Evolutionary conservation across 2,888 invertebrate genomes (phyloP), one percentile per base, ranked within the genome.

Genomic region (Parasteatoda lunata): DNA sequence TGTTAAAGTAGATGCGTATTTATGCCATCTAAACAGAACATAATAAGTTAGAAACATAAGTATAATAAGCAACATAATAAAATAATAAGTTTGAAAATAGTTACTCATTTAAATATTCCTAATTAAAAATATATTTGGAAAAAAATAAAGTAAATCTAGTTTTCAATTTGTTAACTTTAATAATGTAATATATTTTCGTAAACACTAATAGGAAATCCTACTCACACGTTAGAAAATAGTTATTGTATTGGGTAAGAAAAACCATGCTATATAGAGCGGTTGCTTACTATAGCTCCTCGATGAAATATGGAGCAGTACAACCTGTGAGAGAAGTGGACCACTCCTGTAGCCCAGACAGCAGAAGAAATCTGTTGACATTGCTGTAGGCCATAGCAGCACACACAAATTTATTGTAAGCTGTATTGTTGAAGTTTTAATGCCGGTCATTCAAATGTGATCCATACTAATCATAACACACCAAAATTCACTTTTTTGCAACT

Each of bases 331-430:
- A 84, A 84, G 83, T 84, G 77, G 77, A 84, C 83, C 83, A 77
- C 83, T 83, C 83, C 83, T 72, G 80, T 66, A 68, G 77, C 83
- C 83, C 83, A 84, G 83, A 84, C 83, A 76, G 72, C 80, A 66
- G 77, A 65, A 72, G 83, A 72, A 65, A 84, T 77, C 72, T 77
- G 83, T 66, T 76, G 82, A 76, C 82, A 80, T 72, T 80, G 80
- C 80, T 80, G 72, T 72, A 73, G 81, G 81, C 81, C 81, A 81
- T 81, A 72, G 81, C 81, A 73, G 81, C 81, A 48, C 64, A 15
- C 59, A 64, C 64, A 66, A 75, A 68, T 47, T 73, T 11, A 45
- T 59, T 75, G 75, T 77, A 77, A 71, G 48, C 71, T 8, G 54
- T 64, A 83, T 76, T 64, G 49, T 66, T 66, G 72, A 30, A 30